Base-by-base conservation (phyloP, 2,888 invertebrate species). In the Torymus aiolomorphi region DNA sequence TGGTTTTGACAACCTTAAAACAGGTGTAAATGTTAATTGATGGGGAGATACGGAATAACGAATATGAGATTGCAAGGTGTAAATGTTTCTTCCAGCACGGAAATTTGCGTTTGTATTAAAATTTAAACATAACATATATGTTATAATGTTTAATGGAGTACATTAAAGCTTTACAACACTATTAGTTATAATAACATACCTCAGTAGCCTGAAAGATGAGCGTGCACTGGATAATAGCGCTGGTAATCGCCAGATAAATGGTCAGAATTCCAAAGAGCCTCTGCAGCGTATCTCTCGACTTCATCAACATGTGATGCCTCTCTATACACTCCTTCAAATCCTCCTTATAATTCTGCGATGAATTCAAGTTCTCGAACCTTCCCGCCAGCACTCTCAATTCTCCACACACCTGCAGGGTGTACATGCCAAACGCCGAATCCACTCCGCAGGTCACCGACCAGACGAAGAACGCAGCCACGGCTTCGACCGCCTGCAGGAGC, bases 231-330 rank as follows among this genome's bases (percentile, higher is more conserved):
- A 83, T 80, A 1, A 85, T 42, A 1, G 85, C 85, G 66, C 84
- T 86, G 0, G 84, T 83, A 5, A 83, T 18, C 1, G 84, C 67
- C 76, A 84, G 82, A 73, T 83, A 84, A 5, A 87, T 16, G 4
- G 86, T 79, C 14, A 86, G 77, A 0, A 84, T 82, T 0, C 86
- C 86, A 67, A 84, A 86, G 57, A 86, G 78, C 2, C 75, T 63
- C 66, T 86, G 80, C 2, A 87, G 31, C 0, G 82, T 74, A 11
- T 82, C 72, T 0, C 80, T 77, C 31, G 84, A 86, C 13, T 31
- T 63, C 5, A 82, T 16, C n/a, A 86, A 54, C 0, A 54, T 59
- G 5, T 59, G 72, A 24, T 86, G 85, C 10, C 74, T 83, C 5
- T 49, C 18, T 0, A 84, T 52, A 18, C 83, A 84, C 14, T 79